Percentiles rank a stretch among this genome's conserved stretches.
phyloP scores from a whole-genome alignment of 2,113 vertebrate genomes.

The Canis aureus region DNA sequence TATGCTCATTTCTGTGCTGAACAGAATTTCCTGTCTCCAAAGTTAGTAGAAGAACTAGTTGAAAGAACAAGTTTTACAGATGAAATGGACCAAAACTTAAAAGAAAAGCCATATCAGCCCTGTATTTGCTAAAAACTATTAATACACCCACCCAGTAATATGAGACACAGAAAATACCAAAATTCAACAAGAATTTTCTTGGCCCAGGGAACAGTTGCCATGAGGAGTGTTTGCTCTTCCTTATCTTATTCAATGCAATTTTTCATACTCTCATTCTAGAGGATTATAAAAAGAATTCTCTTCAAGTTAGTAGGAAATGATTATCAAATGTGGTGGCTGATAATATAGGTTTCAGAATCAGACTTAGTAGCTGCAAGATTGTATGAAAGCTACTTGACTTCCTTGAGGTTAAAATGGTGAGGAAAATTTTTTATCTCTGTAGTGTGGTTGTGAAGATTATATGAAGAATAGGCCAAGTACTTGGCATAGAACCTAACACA shows the following conservation, averaged over 20 bases:
- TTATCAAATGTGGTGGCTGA: not conserved
- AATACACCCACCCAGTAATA: not conserved
- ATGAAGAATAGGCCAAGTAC: not conserved
- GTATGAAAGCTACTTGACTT: not conserved
- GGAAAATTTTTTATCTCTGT: not conserved
- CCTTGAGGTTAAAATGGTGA: slow-evolving; percentile 2
- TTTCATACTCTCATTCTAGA: slow-evolving; percentile 17
- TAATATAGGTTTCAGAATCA: not conserved
- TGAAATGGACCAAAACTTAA: not conserved
- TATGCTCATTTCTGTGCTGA: not conserved
- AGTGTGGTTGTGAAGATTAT: not conserved
- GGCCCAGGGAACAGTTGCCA: not conserved
- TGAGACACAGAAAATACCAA: not conserved
- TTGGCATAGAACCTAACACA: not conserved
- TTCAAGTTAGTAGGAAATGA: not conserved
- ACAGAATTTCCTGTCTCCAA: slow-evolving; percentile 11
- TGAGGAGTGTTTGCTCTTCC: not conserved
- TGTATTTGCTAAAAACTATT: not conserved
- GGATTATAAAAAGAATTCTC: not conserved
- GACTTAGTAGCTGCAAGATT: not conserved
- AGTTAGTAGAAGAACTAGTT: not conserved
- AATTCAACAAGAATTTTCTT: not conserved
- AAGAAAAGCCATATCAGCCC: not conserved
- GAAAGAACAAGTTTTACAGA: not conserved
- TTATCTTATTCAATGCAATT: not conserved